phyloP scores from a whole-genome alignment of 1,140 invertebrate genomes.

The Eubasilissa regina region DNA sequence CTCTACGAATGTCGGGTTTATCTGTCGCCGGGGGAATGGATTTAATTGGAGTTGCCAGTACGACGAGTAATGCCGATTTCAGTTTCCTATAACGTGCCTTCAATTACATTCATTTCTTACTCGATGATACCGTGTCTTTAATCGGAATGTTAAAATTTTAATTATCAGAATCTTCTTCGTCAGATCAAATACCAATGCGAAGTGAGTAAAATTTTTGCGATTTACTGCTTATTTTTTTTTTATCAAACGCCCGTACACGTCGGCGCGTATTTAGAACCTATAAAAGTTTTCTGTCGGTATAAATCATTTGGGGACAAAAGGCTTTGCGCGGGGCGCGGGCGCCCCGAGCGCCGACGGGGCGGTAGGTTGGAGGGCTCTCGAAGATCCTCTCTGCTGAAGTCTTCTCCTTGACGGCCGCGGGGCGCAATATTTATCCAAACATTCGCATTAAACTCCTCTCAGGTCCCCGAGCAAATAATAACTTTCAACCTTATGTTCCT shows the following conservation, averaged over 20 bases:
- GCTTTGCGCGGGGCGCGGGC: slow-evolving; percentile 25
- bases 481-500: slow-evolving; percentile 14
- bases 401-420: slow-evolving; percentile 30
- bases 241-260: not conserved
- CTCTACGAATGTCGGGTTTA: not conserved
- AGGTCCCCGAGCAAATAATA: slow-evolving; percentile 18
- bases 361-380: slow-evolving; percentile 15
- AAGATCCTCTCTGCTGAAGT: slow-evolving; percentile 6
- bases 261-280: slow-evolving; percentile 4
- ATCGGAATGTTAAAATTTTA: too few species aligned
- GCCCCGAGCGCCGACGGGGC: not conserved
- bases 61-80: too few species aligned
- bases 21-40: not conserved
- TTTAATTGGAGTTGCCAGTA: not conserved
- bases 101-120: too few species aligned
- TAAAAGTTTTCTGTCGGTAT: slow-evolving; percentile 42
- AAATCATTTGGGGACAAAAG: slow-evolving; percentile 37
- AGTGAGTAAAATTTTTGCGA: too few species aligned
- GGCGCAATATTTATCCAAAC: slow-evolving; percentile 47
- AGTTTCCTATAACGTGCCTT: too few species aligned
- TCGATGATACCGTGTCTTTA: too few species aligned
- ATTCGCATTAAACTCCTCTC: slow-evolving; percentile 42
- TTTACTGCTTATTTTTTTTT: not conserved
- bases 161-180: too few species aligned
- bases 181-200: too few species aligned